Evolutionary conservation across 2,888 invertebrate species (phyloP).

Genomic region (Camponotus fellah): DNA sequence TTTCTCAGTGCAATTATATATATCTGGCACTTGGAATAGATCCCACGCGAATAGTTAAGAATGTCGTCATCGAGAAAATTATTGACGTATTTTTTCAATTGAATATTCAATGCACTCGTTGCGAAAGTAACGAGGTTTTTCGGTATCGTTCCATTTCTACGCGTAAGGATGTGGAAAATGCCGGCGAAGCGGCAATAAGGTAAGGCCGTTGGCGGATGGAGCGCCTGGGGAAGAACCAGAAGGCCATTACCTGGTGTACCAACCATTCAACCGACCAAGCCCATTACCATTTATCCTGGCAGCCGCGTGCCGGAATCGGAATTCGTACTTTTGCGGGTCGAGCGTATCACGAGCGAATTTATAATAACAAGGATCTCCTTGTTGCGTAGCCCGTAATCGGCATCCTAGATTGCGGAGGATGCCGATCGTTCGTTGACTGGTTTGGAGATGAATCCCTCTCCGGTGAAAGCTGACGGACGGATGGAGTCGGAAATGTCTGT

Average conservation of each 20-base stretch:
- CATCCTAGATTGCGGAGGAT: conserved; percentile 55
- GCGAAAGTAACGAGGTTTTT: conserved; percentile 7
- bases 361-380: conserved; percentile 75
- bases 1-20: background rate
- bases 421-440: conserved; percentile 36
- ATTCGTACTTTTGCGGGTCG: conserved; percentile 74
- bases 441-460: conserved; percentile 16
- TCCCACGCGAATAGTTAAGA: background rate
- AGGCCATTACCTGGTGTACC: conserved; percentile 75
- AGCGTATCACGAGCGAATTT: conserved; percentile 69
- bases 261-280: conserved; percentile 72
- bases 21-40: background rate
- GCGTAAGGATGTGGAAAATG: conserved; percentile 54
- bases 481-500: conserved; percentile 21
- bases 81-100: background rate
- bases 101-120: background rate
- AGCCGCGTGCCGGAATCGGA: conserved; percentile 76
- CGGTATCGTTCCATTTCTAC: conserved; percentile 42
- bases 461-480: conserved; percentile 22
- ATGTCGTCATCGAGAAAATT: background rate
- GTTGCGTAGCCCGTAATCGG: conserved; percentile 59
- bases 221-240: conserved; percentile 65
- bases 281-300: conserved; percentile 78
- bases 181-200: conserved; percentile 17
- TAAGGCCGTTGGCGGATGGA: conserved; percentile 6